Evolutionary conservation across 2,113 vertebrate genomes (phyloP).

Genomic region (Sturnus vulgaris): DNA sequence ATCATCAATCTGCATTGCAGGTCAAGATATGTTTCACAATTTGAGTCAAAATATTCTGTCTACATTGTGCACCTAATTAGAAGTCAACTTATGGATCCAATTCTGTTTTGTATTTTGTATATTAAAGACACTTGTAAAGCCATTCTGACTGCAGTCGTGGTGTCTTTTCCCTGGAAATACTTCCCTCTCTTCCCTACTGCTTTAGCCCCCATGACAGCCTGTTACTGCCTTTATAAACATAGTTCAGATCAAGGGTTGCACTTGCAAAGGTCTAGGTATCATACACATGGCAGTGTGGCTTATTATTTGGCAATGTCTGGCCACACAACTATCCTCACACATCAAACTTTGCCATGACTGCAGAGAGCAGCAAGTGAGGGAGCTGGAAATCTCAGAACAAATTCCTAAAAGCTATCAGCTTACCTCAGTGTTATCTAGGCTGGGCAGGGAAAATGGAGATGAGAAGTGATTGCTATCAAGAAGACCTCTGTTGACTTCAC

Average conservation of each 20-base stretch:
- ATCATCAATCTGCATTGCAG: neutral
- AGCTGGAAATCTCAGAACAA: neutral
- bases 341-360: neutral
- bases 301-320: neutral
- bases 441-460: neutral
- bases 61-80: neutral
- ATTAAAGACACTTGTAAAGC: neutral
- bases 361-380: neutral
- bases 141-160: neutral
- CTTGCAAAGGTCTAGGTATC: neutral
- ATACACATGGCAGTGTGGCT: neutral
- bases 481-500: neutral
- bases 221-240: neutral
- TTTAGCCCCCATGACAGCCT: neutral
- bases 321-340: neutral
- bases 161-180: neutral
- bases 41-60: neutral
- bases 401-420: neutral
- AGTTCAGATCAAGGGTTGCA: neutral
- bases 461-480: neutral
- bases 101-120: neutral
- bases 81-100: neutral
- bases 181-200: neutral
- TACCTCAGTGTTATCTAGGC: neutral
- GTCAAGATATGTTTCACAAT: neutral